Evolutionary conservation across 2,797 vertebrate species (phyloP).

Genomic region (Lacerta viridis): DNA sequence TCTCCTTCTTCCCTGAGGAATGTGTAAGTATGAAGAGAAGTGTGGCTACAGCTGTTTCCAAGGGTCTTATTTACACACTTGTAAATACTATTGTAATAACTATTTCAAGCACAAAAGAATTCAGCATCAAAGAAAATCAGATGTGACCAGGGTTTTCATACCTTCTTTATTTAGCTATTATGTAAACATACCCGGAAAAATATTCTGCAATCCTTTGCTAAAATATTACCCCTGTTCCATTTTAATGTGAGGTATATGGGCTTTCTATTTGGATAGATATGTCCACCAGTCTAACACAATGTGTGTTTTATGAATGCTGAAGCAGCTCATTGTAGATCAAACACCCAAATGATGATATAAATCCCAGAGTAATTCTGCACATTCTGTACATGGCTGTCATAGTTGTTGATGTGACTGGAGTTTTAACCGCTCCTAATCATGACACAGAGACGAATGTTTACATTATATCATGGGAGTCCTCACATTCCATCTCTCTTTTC

Average conservation of each 20-base stretch:
- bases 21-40: not conserved
- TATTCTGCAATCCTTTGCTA: not conserved
- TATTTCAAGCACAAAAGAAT: not conserved
- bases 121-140: constrained; percentile 5
- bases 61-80: not conserved
- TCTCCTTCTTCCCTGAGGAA: not conserved
- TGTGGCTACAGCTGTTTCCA: not conserved
- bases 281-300: not conserved
- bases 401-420: constrained; percentile 26
- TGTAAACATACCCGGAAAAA: not conserved
- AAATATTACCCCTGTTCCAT: not conserved
- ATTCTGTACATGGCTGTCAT: constrained; percentile 12
- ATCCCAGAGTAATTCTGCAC: constrained; percentile 1
- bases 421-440: constrained; percentile 36
- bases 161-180: not conserved
- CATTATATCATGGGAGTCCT: not conserved
- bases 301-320: constrained; percentile 4
- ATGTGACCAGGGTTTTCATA: not conserved
- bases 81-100: not conserved
- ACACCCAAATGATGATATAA: not conserved
- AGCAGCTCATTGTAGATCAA: constrained; percentile 35
- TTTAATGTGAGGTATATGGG: constrained; percentile 19
- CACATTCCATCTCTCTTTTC: constrained; percentile 29
- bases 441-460: constrained; percentile 10
- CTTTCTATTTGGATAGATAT: constrained; percentile 24